Evolutionary conservation across 2,113 vertebrate genomes (phyloP).

Genomic region (Nesoenas mayeri): DNA sequence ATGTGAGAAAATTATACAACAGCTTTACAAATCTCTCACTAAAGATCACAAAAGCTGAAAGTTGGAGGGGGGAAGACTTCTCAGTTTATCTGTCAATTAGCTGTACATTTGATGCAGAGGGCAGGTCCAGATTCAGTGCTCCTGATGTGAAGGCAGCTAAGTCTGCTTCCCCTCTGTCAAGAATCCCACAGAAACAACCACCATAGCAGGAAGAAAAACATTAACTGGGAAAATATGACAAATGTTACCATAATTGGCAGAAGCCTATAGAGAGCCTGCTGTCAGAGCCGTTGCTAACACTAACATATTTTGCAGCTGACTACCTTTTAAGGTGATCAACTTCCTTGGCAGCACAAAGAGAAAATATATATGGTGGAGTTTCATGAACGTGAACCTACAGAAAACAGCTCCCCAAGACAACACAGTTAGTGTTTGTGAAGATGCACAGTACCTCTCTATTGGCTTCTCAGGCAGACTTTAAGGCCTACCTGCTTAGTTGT

Average conservation of each 20-base stretch:
- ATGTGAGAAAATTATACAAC: neutral
- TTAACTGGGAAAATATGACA: slow-evolving; percentile 53
- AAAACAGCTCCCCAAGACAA: neutral
- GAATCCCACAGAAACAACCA: slow-evolving; percentile 11
- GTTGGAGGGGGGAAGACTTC: too few relatives aligned
- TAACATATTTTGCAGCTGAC: neutral
- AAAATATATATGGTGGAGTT: neutral
- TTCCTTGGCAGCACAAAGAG: neutral
- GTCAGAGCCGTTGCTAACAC: neutral
- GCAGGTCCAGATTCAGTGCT: neutral
- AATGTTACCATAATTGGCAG: slow-evolving; percentile 40
- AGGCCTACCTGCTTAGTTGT: neutral
- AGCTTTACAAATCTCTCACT: neutral
- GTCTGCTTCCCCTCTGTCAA: neutral
- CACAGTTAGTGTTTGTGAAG: neutral
- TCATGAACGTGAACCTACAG: neutral
- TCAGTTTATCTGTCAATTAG: neutral
- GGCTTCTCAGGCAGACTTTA: neutral
- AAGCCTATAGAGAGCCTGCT: neutral
- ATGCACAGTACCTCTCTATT: neutral
- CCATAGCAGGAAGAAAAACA: neutral
- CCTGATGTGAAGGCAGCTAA: neutral
- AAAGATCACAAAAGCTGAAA: neutral
- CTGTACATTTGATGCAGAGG: neutral
- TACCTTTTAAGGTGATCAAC: slow-evolving; percentile 2